phyloP scores from a whole-genome alignment of 2,888 invertebrate genomes.

The Rhogogaster chlorosoma region DNA sequence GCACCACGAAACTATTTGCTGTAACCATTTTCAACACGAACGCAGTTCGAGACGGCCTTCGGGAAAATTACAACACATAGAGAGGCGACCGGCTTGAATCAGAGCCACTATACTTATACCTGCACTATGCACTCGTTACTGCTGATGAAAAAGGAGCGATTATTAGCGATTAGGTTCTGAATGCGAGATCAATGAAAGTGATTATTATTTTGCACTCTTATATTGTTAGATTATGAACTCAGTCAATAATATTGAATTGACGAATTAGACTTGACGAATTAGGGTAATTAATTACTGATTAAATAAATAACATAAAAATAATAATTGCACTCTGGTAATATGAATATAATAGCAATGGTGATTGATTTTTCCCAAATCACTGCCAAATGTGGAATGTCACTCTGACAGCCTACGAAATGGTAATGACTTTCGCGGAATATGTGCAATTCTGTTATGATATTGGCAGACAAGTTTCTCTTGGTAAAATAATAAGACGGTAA shows the following conservation, averaged over 20 bases:
- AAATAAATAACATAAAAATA: background rate
- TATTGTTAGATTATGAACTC: background rate
- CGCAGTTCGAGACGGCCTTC: slow-evolving; percentile 14
- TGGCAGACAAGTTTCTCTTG: slow-evolving; percentile 25
- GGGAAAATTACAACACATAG: slow-evolving; percentile 28
- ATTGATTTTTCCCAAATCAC: background rate
- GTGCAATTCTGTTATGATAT: background rate
- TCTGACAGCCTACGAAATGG: background rate
- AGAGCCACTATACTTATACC: background rate
- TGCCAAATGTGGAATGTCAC: background rate
- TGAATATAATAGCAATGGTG: background rate
- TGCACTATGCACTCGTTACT: slow-evolving; percentile 1
- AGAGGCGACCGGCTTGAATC: slow-evolving; percentile 23
- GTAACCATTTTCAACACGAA: slow-evolving; percentile 37
- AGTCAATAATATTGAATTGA: background rate
- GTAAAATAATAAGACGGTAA: background rate
- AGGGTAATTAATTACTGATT: background rate
- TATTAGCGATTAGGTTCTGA: background rate
- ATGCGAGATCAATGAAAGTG: background rate
- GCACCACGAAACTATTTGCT: slow-evolving; percentile 10
- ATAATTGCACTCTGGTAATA: background rate
- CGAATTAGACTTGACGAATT: background rate
- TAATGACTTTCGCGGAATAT: slow-evolving; percentile 24
- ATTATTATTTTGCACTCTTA: background rate
- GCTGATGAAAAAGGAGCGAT: slow-evolving; percentile 1